These are phyloP conservation scores for Adela reaumurella DNA, from an alignment of 2,888 invertebrate species.

Conservation along the genomic window DNA sequence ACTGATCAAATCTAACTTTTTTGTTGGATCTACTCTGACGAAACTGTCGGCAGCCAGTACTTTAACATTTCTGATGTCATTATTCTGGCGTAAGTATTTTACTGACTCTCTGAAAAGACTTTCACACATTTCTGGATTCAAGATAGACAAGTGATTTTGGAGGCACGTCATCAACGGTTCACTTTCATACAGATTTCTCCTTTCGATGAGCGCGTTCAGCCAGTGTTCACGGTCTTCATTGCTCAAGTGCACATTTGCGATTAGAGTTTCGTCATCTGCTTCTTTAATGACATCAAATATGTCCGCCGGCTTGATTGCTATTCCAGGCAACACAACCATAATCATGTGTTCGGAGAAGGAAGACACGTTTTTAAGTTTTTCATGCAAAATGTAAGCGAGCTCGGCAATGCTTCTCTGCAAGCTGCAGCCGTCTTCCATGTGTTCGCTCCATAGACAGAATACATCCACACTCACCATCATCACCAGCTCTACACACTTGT, in stretches of 20 bases:
- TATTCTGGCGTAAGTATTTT: constrained; percentile 16
- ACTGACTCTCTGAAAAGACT: constrained; percentile 22
- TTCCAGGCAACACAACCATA: constrained; percentile 30
- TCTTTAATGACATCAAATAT: constrained; percentile 28
- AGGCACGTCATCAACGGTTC: constrained; percentile 21
- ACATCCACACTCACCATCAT: constrained; percentile 41
- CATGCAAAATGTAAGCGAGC: constrained; percentile 26
- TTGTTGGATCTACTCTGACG: constrained; percentile 20
- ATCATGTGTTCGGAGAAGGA: constrained; percentile 28
- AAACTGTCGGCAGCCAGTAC: constrained; percentile 25
- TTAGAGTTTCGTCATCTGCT: constrained; percentile 21
- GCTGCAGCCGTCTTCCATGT: constrained; percentile 28
- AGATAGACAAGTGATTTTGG: constrained; percentile 19
- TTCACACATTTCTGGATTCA: constrained; percentile 23
- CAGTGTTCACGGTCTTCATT: constrained; percentile 23
- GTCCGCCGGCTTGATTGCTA: constrained; percentile 30
- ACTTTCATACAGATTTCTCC: constrained; percentile 26
- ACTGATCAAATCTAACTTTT: constrained; percentile 25
- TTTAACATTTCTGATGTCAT: constrained; percentile 17
- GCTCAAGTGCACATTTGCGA: constrained; percentile 24
- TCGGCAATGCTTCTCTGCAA: constrained; percentile 39
- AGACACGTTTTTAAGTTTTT: constrained; percentile 18
- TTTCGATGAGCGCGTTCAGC: constrained; percentile 30
- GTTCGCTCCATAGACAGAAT: constrained; percentile 47
- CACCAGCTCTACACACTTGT: constrained; percentile 28